Evolutionary conservation across 2,888 invertebrate genomes (phyloP).

Genomic region (Synergus japonicus): DNA sequence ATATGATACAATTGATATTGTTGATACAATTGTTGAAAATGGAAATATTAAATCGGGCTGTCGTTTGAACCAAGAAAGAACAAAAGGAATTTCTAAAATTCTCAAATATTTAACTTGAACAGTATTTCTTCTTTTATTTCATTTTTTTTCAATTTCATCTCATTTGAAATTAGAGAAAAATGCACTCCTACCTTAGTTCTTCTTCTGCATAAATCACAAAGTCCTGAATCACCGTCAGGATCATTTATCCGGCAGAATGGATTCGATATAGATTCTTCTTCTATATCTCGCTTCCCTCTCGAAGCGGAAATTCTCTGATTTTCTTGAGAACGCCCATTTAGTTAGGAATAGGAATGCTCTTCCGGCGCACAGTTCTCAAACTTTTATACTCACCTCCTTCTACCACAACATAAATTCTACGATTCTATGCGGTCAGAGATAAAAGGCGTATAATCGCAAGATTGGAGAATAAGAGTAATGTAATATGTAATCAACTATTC

Average conservation of each 20-base stretch:
- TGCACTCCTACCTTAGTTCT: background rate
- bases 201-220: background rate
- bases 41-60: too few relatives aligned
- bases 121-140: too few relatives aligned
- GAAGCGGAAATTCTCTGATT: slow-evolving; percentile 34
- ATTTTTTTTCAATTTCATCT: too few relatives aligned
- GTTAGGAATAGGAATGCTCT: slow-evolving; percentile 34
- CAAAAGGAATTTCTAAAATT: too few relatives aligned
- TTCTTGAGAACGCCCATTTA: slow-evolving; percentile 34
- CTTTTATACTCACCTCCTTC: slow-evolving; percentile 16
- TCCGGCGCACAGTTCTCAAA: slow-evolving; percentile 23
- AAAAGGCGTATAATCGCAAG: slow-evolving; percentile 15
- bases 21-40: too few relatives aligned
- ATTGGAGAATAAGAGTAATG: slow-evolving; percentile 9
- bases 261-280: slow-evolving; percentile 24
- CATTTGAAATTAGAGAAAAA: background rate
- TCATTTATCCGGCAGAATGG: slow-evolving; percentile 9
- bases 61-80: too few relatives aligned
- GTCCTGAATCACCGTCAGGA: slow-evolving; percentile 15
- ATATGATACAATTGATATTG: too few relatives aligned
- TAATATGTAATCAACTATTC: slow-evolving; percentile 18
- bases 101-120: too few relatives aligned
- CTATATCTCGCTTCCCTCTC: slow-evolving; percentile 25
- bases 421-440: slow-evolving; percentile 21
- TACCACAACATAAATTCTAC: slow-evolving; percentile 21